These are phyloP conservation scores for Miniopterus natalensis DNA, from an alignment of 2,113 vertebrate genomes.

Conservation along the genomic window DNA sequence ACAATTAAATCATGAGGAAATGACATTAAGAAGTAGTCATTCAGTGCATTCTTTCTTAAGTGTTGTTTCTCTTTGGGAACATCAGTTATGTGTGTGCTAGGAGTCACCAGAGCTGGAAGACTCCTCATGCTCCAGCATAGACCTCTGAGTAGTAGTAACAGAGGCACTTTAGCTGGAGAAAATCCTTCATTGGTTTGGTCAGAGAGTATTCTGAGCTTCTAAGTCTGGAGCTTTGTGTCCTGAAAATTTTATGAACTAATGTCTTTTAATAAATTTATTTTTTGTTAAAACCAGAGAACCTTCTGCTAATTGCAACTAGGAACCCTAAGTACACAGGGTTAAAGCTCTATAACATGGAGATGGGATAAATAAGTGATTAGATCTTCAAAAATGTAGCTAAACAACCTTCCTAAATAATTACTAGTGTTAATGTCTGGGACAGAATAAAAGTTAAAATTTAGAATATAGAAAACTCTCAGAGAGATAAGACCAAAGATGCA, in stretches of 20 bases:
- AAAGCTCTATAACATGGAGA: neutral
- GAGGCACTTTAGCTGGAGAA: neutral
- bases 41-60: neutral
- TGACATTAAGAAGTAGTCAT: neutral
- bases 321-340: neutral
- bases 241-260: neutral
- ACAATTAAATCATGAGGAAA: neutral
- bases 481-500: neutral
- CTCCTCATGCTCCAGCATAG: accelerated
- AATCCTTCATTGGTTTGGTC: neutral
- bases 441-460: neutral
- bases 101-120: neutral
- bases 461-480: neutral
- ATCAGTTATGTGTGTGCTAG: too few relatives aligned
- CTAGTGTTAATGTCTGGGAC: neutral
- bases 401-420: neutral
- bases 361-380: neutral
- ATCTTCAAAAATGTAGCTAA: neutral
- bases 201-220: neutral
- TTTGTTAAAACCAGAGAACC: neutral
- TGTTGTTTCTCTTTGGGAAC: neutral
- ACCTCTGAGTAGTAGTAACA: neutral
- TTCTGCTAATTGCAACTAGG: neutral
- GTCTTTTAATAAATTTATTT: neutral
- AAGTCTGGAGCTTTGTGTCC: neutral